phyloP scores from a whole-genome alignment of 2,113 vertebrate genomes.

The Chunga burmeisteri region DNA sequence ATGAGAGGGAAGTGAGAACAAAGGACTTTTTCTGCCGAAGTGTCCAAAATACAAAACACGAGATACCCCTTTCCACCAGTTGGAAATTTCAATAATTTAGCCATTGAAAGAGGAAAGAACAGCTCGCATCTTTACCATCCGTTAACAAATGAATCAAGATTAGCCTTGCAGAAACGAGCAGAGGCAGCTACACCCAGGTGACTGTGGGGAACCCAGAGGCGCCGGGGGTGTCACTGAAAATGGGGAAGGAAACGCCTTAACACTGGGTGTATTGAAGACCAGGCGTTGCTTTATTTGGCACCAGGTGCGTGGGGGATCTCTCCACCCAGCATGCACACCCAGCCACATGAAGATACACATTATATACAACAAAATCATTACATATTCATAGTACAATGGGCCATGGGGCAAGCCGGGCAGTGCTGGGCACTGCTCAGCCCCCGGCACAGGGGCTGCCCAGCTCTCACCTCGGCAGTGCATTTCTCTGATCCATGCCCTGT shows the following conservation, averaged over 20 bases:
- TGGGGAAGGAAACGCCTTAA: too few species aligned
- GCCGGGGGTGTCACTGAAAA: too few species aligned
- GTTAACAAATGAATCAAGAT: neutral
- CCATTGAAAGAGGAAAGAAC: neutral
- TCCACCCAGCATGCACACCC: too few species aligned
- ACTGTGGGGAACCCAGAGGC: neutral
- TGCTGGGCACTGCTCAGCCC: neutral
- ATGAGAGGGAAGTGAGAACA: neutral
- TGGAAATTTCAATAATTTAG: neutral
- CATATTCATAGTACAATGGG: neutral
- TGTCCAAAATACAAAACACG: neutral
- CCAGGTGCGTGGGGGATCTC: too few species aligned
- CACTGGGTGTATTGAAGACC: too few species aligned
- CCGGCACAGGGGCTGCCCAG: too few species aligned
- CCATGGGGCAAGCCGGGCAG: neutral
- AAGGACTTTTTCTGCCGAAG: neutral
- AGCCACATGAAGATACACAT: too few species aligned
- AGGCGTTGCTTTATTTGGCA: too few species aligned
- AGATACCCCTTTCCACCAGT: neutral
- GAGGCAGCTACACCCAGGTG: neutral
- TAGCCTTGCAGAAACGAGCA: neutral
- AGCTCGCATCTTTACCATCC: neutral
- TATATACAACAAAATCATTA: too few species aligned
- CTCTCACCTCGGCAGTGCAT: fast-evolving
- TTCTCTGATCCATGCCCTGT: fast-evolving